Evolutionary conservation across 2,113 vertebrate species (phyloP).

Genomic region (Crypturellus undulatus): DNA sequence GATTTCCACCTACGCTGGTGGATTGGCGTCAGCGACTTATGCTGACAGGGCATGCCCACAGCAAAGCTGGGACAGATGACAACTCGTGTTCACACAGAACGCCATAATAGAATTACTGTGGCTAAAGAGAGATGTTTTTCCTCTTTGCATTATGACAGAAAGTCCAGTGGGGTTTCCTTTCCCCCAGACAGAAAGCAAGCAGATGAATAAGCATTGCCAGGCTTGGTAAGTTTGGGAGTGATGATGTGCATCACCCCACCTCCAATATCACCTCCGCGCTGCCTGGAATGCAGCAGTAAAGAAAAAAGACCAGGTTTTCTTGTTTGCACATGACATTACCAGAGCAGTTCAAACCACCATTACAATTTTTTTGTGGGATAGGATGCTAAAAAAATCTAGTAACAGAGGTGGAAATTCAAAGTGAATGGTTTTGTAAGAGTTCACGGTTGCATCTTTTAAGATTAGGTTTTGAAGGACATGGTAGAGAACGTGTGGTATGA

Average conservation of each 20-base stretch:
- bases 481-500: neutral
- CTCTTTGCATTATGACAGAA: neutral
- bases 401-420: neutral
- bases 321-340: neutral
- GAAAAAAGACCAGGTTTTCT: neutral
- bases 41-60: neutral
- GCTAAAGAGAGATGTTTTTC: neutral
- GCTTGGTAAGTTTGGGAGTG: neutral
- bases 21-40: rapidly evolving
- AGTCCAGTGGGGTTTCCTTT: neutral
- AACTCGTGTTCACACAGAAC: neutral
- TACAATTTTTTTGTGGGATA: neutral
- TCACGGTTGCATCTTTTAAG: neutral
- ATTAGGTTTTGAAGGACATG: neutral
- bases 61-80: neutral
- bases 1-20: neutral
- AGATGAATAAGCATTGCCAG: neutral
- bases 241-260: neutral
- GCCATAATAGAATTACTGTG: neutral
- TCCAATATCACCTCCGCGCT: neutral
- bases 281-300: neutral
- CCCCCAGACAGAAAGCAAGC: neutral
- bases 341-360: rapidly evolving
- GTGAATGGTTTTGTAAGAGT: neutral
- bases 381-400: neutral